Evolutionary conservation across 2,797 vertebrate genomes (phyloP), one percentile per base, ranked within the genome.

Genomic region (Chaunax sp.): DNA sequence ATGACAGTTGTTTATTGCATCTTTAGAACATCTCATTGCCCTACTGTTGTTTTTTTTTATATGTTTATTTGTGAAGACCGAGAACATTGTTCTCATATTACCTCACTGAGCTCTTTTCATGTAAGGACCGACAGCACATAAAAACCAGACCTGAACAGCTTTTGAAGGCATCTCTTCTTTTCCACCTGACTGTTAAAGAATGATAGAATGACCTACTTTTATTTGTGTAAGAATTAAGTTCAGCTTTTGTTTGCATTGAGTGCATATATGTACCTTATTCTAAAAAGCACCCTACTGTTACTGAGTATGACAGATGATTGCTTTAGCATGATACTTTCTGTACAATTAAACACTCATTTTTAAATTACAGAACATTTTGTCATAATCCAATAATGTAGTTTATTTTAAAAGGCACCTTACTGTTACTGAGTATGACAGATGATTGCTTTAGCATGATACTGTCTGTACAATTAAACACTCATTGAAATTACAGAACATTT

Each of bases 1-100:
- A 14, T 78, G 78, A 78, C 66, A 82, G 81, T 58, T 82, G 62
- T 84, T 83, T 78, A 72, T 60, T 45, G 66, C 45, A 78, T 63
- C 76, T 79, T 73, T 33, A 71, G 54, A 69, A 69, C 41, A 45
- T 44, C 23, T 69, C 38, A 41, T 49, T 73, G 61, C 49, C 43
- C 47, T n/a, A 19, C 45, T 57, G 65, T 69, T 68, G 52, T 25
- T 46, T 49, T 25, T 46, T 49, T 43, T 30, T 79, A 14, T 53
- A 61, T 76, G 58, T 77, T 79, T 78, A 77, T 77, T 77, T 80
- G 41, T 53, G 70, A 41, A 58, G 64, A 78, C 58, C 5, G 28
- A 58, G 50, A 65, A 74, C 64, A 60, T 19, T 49, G 56, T 63
- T 79, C 53, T 71, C 19, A 80, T 80, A 77, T 78, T 54, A 68